These are phyloP conservation scores for Trogon melanurus DNA, from an alignment of 2,113 vertebrate genomes.

Conservation along the genomic window DNA sequence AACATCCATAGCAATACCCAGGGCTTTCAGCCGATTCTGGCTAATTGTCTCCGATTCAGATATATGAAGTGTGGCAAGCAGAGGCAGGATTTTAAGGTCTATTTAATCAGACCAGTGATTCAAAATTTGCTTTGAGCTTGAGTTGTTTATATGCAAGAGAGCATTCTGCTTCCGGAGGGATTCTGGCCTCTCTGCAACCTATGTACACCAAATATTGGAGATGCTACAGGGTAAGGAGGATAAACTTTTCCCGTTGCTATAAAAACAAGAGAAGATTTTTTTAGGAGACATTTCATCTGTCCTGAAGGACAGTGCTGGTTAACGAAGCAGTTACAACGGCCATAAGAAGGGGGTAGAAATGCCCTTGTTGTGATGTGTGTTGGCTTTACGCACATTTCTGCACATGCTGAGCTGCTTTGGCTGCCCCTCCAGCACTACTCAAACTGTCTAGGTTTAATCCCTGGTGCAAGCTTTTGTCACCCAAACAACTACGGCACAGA, in stretches of 20 bases:
- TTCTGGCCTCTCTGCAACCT: neutral
- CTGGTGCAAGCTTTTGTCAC: neutral
- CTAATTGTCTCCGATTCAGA: neutral
- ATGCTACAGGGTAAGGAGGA: accelerated
- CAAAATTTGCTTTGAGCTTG: neutral
- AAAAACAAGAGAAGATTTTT: neutral
- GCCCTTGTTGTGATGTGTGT: accelerated
- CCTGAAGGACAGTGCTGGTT: neutral
- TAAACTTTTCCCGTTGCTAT: neutral
- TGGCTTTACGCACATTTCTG: neutral
- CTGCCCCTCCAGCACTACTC: neutral
- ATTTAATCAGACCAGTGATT: neutral
- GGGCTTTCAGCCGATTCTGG: neutral
- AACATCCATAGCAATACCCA: neutral
- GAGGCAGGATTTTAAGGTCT: neutral
- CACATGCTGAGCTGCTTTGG: neutral
- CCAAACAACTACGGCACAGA: neutral
- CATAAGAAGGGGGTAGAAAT: neutral
- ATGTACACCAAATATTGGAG: neutral
- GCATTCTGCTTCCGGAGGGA: neutral
- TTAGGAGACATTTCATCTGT: neutral
- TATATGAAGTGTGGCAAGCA: neutral
- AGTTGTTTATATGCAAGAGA: neutral
- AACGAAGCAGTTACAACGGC: neutral
- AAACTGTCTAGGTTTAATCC: neutral